Conservation (phyloP, 2,888 invertebrate species). For the Heteromyza rotundicornis region DNA sequence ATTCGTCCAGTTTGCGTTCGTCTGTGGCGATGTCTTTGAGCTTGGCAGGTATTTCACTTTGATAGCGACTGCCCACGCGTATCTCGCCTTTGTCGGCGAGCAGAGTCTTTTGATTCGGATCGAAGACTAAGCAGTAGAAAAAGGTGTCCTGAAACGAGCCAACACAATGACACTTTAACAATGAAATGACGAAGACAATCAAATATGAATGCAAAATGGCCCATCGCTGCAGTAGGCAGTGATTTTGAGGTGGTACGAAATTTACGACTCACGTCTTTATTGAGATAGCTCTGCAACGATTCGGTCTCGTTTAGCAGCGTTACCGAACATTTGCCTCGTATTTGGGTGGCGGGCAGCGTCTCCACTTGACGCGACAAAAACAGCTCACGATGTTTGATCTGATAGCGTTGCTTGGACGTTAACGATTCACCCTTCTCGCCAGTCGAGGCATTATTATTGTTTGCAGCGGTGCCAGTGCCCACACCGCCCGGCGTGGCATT, state of each 20-base stretch:
- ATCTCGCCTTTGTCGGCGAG: conserved; percentile 98
- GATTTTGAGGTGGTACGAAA: conserved; percentile 32
- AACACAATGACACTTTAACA: background rate
- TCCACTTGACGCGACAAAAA: conserved; percentile 98
- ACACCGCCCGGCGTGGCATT: conserved; percentile 44
- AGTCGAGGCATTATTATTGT: conserved; percentile 35
- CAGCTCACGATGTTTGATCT: conserved; percentile 96
- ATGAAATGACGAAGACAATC: conserved; percentile 5
- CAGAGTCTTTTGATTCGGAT: conserved; percentile 98
- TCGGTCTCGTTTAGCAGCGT: conserved; percentile 99
- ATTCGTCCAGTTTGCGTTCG: conserved; percentile 73
- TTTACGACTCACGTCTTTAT: conserved; percentile 83
- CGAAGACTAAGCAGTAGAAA: conserved; percentile 99
- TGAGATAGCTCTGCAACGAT: conserved; percentile 93
- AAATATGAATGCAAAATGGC: conserved; percentile 1
- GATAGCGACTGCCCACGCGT: conserved; percentile 90
- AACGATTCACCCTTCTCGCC: conserved; percentile 69
- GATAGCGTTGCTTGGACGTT: conserved; percentile 87
- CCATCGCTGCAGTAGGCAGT: background rate
- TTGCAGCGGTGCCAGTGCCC: conserved; percentile 29
- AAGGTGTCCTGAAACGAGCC: conserved; percentile 82
- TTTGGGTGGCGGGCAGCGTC: conserved; percentile 97
- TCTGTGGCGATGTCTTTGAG: conserved; percentile 74
- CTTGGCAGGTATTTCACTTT: conserved; percentile 88
- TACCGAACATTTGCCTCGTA: conserved; percentile 98